These are phyloP conservation scores for Perca schrenkii DNA, from an alignment of 2,113 vertebrate genomes.

Conservation along the genomic window DNA sequence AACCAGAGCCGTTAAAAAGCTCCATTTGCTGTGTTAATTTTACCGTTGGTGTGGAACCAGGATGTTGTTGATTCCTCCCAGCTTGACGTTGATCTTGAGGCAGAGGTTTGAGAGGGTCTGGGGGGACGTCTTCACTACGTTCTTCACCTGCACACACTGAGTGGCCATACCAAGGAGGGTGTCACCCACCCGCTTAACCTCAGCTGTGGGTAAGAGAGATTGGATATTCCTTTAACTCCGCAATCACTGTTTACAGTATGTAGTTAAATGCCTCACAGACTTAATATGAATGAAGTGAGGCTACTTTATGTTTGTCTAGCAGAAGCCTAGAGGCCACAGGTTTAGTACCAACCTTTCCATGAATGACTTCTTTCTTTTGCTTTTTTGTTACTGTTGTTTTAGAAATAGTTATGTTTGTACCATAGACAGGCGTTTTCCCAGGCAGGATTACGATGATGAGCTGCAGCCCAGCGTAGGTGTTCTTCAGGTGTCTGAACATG, in stretches of 20 bases:
- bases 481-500: constrained; percentile 98
- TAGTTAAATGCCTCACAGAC: not conserved
- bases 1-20: too few species aligned
- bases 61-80: constrained; percentile 99
- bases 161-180: constrained; percentile 97
- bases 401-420: constrained; percentile 73
- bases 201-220: constrained; percentile 82
- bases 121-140: constrained; percentile 97
- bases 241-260: not conserved
- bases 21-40: constrained; percentile 20
- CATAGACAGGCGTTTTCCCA: constrained; percentile 95
- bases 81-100: constrained; percentile 86
- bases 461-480: constrained; percentile 95
- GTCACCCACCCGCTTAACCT: constrained; percentile 97
- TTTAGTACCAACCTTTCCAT: not conserved
- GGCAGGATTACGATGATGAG: constrained; percentile 98
- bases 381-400: not conserved
- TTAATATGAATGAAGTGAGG: not conserved
- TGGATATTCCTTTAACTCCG: not conserved
- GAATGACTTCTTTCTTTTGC: not conserved
- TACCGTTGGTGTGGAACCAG: constrained; percentile 97
- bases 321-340: not conserved
- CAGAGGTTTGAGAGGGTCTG: constrained; percentile 99
- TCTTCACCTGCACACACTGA: constrained; percentile 98
- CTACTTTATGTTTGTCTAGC: not conserved